Conservation (phyloP, 2,113 vertebrate genomes). For the Hypocryptadius cinnamomeus region DNA sequence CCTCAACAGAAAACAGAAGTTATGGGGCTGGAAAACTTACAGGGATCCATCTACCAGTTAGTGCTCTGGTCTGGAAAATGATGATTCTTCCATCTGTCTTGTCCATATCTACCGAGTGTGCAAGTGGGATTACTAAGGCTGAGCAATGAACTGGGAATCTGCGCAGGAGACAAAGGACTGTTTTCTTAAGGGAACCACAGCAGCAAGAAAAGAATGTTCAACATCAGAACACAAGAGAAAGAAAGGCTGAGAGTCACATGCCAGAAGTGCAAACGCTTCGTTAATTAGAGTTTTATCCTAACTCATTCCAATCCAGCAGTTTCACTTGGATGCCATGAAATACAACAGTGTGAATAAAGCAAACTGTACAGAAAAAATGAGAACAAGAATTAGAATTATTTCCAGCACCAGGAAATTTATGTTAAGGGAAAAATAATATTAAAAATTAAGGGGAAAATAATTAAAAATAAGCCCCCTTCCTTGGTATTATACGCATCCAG, state of each 20-base stretch:
- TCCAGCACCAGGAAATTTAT: neutral
- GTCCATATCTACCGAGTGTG: fast-evolving
- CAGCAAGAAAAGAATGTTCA: neutral
- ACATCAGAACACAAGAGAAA: neutral
- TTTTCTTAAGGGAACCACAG: neutral
- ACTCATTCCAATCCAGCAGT: neutral
- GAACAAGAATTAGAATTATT: neutral
- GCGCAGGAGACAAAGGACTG: neutral
- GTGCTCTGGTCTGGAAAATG: neutral
- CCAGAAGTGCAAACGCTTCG: neutral
- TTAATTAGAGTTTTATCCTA: neutral
- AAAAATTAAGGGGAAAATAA: neutral
- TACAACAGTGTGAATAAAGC: neutral
- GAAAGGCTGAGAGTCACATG: neutral
- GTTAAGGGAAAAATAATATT: neutral
- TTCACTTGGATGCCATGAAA: neutral
- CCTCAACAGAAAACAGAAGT: neutral
- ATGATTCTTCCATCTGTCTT: neutral
- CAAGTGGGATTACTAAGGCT: neutral
- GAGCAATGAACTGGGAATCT: neutral
- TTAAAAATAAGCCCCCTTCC: neutral
- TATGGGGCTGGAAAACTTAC: neutral
- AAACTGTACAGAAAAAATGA: neutral
- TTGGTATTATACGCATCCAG: neutral
- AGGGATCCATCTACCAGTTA: neutral